A percentile compares a stretch with the other conserved stretches of the same genome.
phyloP scores from a whole-genome alignment of 1,140 invertebrate genomes.

The Chlorops oryzae region DNA sequence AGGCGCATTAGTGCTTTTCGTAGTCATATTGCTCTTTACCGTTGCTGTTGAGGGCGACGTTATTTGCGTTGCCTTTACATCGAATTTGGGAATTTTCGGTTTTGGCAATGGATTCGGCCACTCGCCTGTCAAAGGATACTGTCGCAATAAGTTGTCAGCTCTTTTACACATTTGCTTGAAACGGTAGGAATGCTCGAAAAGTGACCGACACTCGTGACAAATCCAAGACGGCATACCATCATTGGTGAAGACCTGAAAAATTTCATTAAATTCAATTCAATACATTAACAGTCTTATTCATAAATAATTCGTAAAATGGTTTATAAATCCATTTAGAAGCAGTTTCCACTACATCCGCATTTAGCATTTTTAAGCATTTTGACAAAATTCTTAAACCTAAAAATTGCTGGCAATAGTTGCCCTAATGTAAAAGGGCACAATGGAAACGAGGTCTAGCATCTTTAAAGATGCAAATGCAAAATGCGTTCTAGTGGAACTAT shows the following conservation, averaged over 20 bases:
- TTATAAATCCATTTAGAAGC: too few species aligned
- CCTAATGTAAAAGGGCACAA: too few species aligned
- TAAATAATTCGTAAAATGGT: too few species aligned
- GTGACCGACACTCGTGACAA: slow-evolving; percentile 60
- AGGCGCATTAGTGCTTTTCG: neutral
- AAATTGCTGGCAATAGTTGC: too few species aligned
- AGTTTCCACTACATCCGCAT: too few species aligned
- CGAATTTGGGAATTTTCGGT: slow-evolving; percentile 41
- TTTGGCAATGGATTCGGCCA: slow-evolving; percentile 51
- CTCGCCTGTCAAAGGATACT: slow-evolving; percentile 61
- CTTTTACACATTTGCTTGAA: slow-evolving; percentile 68
- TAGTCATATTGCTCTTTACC: neutral
- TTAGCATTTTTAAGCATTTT: too few species aligned
- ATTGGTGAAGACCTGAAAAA: slow-evolving; percentile 59
- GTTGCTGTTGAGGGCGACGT: slow-evolving; percentile 12
- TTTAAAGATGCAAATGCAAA: too few species aligned
- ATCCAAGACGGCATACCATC: slow-evolving; percentile 69
- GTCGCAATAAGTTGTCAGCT: slow-evolving; percentile 61
- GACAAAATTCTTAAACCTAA: too few species aligned
- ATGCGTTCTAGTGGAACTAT: too few species aligned
- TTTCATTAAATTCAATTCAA: too few species aligned
- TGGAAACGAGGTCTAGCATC: too few species aligned
- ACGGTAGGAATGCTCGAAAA: slow-evolving; percentile 62
- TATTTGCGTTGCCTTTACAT: slow-evolving; percentile 3
- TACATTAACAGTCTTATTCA: too few species aligned